phyloP scores from a whole-genome alignment of 2,797 vertebrate genomes.

The Gambelia wislizenii region DNA sequence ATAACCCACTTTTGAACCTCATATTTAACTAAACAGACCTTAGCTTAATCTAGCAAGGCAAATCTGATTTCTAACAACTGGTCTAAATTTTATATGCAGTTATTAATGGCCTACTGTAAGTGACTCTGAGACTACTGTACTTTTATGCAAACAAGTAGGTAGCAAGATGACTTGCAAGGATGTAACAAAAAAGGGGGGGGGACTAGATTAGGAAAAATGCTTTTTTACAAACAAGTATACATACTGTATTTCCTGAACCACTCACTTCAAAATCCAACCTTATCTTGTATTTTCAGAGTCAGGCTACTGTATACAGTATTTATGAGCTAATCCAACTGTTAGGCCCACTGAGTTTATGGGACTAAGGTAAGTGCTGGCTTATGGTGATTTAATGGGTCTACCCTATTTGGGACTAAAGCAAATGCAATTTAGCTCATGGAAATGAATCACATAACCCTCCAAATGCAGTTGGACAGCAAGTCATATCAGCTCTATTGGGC shows the following conservation, averaged over 20 bases:
- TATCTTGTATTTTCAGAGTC: not conserved
- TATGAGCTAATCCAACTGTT: not conserved
- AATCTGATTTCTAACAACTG: not conserved
- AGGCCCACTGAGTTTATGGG: no score
- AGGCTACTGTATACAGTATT: not conserved
- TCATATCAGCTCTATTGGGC: no score
- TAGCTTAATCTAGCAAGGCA: not conserved
- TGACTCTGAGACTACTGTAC: not conserved
- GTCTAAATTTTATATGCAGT: not conserved
- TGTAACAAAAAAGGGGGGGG: not conserved
- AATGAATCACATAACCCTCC: no score
- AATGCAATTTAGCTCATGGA: no score
- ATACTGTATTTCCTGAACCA: no score
- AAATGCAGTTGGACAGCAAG: no score
- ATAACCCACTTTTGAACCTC: not conserved
- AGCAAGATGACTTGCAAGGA: not conserved
- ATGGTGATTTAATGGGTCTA: no score
- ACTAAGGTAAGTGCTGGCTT: no score
- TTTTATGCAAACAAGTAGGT: not conserved
- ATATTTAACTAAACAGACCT: not conserved
- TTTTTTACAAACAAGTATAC: not conserved
- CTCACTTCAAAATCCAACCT: not conserved
- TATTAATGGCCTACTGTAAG: no score
- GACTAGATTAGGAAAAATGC: not conserved
- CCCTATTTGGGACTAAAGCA: no score